phyloP scores from a whole-genome alignment of 2,888 invertebrate genomes.

The Auanema sp. region DNA sequence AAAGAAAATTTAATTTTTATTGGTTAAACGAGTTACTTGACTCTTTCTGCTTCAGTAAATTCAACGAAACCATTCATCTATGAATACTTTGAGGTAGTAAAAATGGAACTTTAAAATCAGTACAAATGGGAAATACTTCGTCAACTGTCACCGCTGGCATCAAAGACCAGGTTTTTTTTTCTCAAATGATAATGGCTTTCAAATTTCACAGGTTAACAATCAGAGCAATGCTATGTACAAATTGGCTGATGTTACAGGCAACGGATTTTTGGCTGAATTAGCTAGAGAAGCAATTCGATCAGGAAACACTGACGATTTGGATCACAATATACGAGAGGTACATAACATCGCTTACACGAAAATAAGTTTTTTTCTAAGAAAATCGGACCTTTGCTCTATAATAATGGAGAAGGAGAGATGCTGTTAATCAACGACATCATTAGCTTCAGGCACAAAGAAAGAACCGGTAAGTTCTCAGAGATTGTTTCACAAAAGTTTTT shows the following conservation, averaged over 20 bases:
- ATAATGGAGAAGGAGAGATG: conserved; percentile 52
- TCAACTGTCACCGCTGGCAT: conserved; percentile 60
- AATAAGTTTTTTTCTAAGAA: conserved; percentile 34
- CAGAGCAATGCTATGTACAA: conserved; percentile 51
- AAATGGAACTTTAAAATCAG: not conserved
- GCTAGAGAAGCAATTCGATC: conserved; percentile 48
- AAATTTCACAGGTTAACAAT: conserved; percentile 32
- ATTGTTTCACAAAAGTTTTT: conserved; percentile 4
- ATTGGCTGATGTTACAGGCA: conserved; percentile 52
- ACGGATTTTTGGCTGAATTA: conserved; percentile 48
- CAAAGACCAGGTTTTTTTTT: conserved; percentile 45
- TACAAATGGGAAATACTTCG: conserved; percentile 53
- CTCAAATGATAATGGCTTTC: too few species aligned
- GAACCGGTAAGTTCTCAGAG: conserved; percentile 34
- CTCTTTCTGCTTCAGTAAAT: too few species aligned
- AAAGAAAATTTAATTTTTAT: too few species aligned
- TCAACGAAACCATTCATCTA: too few species aligned
- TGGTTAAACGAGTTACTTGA: too few species aligned
- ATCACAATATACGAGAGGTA: conserved; percentile 45
- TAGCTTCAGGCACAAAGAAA: conserved; percentile 49
- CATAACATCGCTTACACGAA: not conserved
- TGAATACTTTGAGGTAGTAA: too few species aligned
- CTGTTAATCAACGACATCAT: conserved; percentile 50
- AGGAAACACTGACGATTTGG: conserved; percentile 40
- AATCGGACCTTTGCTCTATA: conserved; percentile 55